Evolutionary conservation across 2,888 invertebrate genomes (phyloP), one percentile per base, ranked within the genome.

Genomic region (Lasioglossum morio): DNA sequence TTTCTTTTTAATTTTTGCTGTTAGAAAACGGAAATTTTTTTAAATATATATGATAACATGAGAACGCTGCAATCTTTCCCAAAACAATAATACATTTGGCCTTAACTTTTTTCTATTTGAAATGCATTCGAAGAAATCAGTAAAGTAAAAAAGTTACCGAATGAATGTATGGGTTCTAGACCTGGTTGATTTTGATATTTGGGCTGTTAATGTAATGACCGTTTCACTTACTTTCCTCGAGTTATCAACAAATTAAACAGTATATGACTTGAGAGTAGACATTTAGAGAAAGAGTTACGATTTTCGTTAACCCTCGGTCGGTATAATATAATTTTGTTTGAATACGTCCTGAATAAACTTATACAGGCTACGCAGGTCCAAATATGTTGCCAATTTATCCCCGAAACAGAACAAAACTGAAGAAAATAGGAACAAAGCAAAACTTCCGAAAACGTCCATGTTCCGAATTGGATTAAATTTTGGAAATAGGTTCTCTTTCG

Each of bases 181-280:
- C 88, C 89, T 90, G 90, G 79, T 91, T 91, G 90, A 88, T 91
- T 90, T 84, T 81, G 87, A 86, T 87, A 90, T 84, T 79, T 88
- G 88, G 82, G 76, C 87, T 91, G 91, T 89, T 57, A 82, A 46
- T 90, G 91, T 89, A 86, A 90, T 78, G 84, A 79, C 63, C 57
- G 46, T 48, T 69, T 48, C 79, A 79, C 57, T 77, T 37, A 70
- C 72, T 66, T 79, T 82, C 82, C 82, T 85, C 37, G 69, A 81
- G 69, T 69, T 87, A 79, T 48, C 19, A 69, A 72, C 30, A 60
- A 72, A 63, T 37, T 30, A 19, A 82, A 57, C 16, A 48, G 4
- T 77, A 23, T 8, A 48, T 63, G 5, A 10, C 60, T 40, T 81
- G 27, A 46, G 23, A 53, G 53, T 73, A 66, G 16, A n/a, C 43